These are phyloP conservation scores for Pelobates cultripes DNA, from an alignment of 2,797 vertebrate species.

Conservation along the genomic window DNA sequence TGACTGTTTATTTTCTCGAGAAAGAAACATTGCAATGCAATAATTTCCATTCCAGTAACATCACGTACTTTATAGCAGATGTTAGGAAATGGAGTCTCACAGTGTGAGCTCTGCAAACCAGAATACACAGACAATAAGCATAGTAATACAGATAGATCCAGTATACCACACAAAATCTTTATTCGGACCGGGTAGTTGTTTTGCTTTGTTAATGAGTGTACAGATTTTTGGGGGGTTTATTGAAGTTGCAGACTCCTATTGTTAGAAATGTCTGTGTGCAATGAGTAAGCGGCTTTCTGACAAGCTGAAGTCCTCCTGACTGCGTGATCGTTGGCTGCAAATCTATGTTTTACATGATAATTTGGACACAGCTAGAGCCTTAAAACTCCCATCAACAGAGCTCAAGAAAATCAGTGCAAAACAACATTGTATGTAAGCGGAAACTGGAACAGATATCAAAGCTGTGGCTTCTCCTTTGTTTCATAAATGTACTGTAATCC, in stretches of 20 bases:
- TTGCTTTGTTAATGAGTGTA: conserved; percentile 38
- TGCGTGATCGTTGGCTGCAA: conserved; percentile 38
- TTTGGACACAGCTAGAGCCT: conserved; percentile 35
- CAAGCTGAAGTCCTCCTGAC: conserved; percentile 38
- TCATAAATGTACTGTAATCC: background rate
- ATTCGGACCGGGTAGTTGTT: conserved; percentile 2
- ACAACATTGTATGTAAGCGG: conserved; percentile 22
- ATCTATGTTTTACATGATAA: conserved; percentile 24
- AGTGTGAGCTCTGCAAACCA: conserved; percentile 44
- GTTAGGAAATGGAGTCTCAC: conserved; percentile 45
- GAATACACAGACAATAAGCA: conserved; percentile 45
- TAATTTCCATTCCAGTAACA: conserved; percentile 53
- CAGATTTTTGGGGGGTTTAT: conserved; percentile 14
- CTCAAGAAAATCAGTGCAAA: conserved; percentile 22
- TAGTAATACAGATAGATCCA: conserved; percentile 17
- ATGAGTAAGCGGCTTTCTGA: conserved; percentile 36
- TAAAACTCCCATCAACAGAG: conserved; percentile 14
- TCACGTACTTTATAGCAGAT: conserved; percentile 48
- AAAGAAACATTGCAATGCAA: conserved; percentile 43
- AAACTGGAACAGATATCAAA: conserved; percentile 1
- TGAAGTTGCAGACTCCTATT: background rate
- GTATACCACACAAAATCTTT: conserved; percentile 14
- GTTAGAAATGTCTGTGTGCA: conserved; percentile 9
- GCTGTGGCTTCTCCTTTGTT: background rate
- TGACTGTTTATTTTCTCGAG: conserved; percentile 28